Conservation (phyloP, 1,140 invertebrate genomes). For the Pentalonia nigronervosa region DNA sequence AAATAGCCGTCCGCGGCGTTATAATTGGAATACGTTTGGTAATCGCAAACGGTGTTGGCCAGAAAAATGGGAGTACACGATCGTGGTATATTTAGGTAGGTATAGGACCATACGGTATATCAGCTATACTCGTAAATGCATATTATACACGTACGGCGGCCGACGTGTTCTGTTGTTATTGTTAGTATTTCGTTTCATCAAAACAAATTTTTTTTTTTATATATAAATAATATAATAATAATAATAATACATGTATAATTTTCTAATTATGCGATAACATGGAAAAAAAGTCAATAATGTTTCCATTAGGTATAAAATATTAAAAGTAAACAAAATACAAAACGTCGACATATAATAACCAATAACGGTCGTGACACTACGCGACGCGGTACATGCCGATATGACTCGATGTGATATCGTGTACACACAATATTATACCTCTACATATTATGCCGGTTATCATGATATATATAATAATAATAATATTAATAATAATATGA, state of each 20-base stretch:
- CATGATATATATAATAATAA: background rate
- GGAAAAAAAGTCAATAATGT: constrained; percentile 19
- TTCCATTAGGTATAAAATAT: constrained; percentile 25
- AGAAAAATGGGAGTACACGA: constrained; percentile 5
- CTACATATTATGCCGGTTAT: background rate
- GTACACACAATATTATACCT: background rate
- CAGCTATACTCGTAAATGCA: background rate
- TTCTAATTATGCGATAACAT: constrained; percentile 30
- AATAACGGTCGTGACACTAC: background rate
- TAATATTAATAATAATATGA: background rate
- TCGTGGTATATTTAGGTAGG: background rate
- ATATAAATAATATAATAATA: constrained; percentile 20
- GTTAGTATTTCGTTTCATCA: background rate
- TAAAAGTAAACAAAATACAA: constrained; percentile 49
- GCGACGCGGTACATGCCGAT: background rate
- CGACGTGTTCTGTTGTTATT: background rate
- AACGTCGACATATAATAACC: background rate
- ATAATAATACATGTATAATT: background rate
- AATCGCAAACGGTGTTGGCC: background rate
- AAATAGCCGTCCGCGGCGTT: background rate
- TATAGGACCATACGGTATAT: background rate
- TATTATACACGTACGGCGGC: background rate
- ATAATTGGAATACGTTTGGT: constrained; percentile 11
- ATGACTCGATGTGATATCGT: background rate
- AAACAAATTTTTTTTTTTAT: background rate